phyloP scores from a whole-genome alignment of 2,113 vertebrate species.

The Cricetomys ansorgei region DNA sequence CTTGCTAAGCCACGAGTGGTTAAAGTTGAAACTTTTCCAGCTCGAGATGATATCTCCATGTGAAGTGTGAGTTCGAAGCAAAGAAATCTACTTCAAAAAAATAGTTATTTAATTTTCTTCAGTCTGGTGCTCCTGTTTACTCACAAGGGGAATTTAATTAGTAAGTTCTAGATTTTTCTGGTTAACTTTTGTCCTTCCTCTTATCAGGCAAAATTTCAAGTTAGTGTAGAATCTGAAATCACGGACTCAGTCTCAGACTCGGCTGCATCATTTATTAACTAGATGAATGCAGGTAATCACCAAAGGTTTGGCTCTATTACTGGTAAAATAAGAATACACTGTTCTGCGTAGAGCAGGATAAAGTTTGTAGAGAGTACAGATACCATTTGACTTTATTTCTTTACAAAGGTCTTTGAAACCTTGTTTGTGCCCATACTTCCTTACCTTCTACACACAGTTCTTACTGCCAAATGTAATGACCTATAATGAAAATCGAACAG shows the following conservation, averaged over 20 bases:
- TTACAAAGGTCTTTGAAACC: slow-evolving; percentile 14
- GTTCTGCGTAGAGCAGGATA: neutral
- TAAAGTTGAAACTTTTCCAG: neutral
- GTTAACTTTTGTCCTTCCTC: neutral
- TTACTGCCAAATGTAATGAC: neutral
- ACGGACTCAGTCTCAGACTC: neutral
- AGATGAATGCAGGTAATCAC: neutral
- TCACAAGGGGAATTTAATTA: slow-evolving; percentile 2
- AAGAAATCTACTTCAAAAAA: slow-evolving; percentile 44
- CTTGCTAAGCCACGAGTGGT: neutral
- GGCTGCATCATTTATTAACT: neutral
- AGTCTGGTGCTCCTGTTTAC: slow-evolving; percentile 4
- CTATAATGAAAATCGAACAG: neutral
- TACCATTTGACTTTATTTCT: neutral
- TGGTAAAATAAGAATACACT: neutral
- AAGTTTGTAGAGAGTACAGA: neutral
- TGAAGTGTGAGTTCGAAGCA: neutral
- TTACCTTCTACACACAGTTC: neutral
- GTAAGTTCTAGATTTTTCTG: slow-evolving; percentile 22
- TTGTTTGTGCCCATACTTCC: neutral
- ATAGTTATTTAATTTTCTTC: neutral
- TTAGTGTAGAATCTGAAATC: neutral
- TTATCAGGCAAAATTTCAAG: neutral
- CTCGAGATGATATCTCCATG: neutral
- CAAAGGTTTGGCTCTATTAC: neutral